Percentiles rank a stretch among this genome's conserved stretches.
These are phyloP conservation scores for Embiotoca jacksoni DNA, from an alignment of 2,113 vertebrate species.

Conservation along the genomic window DNA sequence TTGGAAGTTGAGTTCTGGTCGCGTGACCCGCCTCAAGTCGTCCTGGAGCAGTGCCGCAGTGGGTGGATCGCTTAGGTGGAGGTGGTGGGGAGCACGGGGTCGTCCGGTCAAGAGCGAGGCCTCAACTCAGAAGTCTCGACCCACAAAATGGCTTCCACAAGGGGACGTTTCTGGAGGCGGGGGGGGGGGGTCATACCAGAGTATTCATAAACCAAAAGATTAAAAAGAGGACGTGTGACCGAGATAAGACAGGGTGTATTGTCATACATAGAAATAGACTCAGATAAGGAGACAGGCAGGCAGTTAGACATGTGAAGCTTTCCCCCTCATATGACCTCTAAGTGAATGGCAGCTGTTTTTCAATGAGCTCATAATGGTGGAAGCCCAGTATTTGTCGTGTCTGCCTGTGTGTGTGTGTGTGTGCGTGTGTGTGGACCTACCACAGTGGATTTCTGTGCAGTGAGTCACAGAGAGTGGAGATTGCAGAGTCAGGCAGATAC, in stretches of 20 bases:
- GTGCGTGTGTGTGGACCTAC: constrained; percentile 43
- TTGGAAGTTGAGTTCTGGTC: too few relatives aligned
- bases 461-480: constrained; percentile 70
- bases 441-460: constrained; percentile 59
- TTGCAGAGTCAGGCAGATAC: constrained; percentile 76
- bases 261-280: constrained; percentile 1
- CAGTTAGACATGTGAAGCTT: constrained; percentile 13
- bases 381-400: constrained; percentile 74
- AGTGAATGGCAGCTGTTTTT: constrained; percentile 75
- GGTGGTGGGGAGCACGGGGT: too few relatives aligned
- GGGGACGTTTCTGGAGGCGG: too few relatives aligned
- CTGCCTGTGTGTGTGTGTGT: constrained; percentile 44
- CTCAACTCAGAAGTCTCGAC: too few relatives aligned
- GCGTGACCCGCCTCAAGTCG: too few relatives aligned
- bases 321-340: constrained; percentile 64
- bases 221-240: not conserved
- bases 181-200: not conserved
- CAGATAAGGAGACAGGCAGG: constrained; percentile 34
- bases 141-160: too few relatives aligned
- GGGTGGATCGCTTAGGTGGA: too few relatives aligned
- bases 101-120: too few relatives aligned
- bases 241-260: not conserved
- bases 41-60: too few relatives aligned
- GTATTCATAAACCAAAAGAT: not conserved
- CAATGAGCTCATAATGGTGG: constrained; percentile 75